A percentile compares a stretch with the other conserved stretches of the same genome.
phyloP scores from a whole-genome alignment of 2,797 vertebrate species.

The Oceanodroma leucorhoa region DNA sequence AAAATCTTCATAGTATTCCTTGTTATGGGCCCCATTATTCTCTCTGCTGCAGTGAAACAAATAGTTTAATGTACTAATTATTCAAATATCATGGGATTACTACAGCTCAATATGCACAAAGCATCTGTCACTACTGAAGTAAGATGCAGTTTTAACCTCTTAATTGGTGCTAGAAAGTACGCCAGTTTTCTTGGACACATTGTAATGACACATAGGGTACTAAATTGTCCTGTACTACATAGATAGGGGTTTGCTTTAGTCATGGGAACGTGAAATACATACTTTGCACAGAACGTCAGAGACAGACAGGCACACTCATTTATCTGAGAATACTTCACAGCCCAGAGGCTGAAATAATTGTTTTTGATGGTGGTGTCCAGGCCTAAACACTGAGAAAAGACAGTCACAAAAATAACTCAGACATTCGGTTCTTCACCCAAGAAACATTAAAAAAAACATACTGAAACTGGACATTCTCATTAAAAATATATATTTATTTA shows the following conservation, averaged over 20 bases:
- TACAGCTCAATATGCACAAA: not conserved
- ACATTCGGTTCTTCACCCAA: not conserved
- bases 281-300: not conserved
- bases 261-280: not conserved
- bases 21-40: not conserved
- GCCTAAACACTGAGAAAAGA: not conserved
- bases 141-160: not conserved
- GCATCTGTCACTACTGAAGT: not conserved
- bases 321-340: not conserved
- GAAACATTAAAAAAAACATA: not conserved
- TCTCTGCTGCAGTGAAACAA: not conserved
- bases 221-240: not conserved
- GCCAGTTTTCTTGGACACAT: not conserved
- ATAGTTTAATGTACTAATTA: not conserved
- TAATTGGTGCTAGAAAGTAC: not conserved
- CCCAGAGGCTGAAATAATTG: not conserved
- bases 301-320: not conserved
- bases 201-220: not conserved
- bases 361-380: not conserved
- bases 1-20: not conserved
- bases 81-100: not conserved
- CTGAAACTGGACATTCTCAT: not conserved
- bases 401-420: not conserved
- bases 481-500: not conserved
- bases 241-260: accelerated